Evolutionary conservation across 1,140 invertebrate genomes (phyloP), one percentile per base, ranked within the genome.

Genomic region (Anadara kagoshimensis): DNA sequence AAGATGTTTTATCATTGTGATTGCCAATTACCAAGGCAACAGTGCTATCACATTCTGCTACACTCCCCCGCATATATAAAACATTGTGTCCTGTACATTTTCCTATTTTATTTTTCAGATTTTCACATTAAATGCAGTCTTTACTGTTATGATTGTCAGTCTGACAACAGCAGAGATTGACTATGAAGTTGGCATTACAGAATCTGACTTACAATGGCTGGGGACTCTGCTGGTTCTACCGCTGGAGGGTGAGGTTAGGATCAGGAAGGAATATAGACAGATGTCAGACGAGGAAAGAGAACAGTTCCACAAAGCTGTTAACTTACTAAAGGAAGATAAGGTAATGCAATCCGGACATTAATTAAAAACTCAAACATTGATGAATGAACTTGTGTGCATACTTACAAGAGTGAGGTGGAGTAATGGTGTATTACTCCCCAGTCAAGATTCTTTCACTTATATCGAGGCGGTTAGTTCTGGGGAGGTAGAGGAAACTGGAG

Each of bases 231-330:
- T 75, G 3, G n/a, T n/a, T 18, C 43, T 66, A 1, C 67, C 73
- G 24, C 36, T 53, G 22, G 14, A 69, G 41, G 45, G 29, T 8
- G 67, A 75, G 8, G 8, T 18, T 45, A 47, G 73, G 18, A 45
- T 73, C 3, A 73, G 89, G 29, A 85, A 85, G 51, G 89, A 90
- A 63, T 88, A 88, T 69, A 75, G 89, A 47, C 82, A 75, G 66
- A 56, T 90, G 56, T 83, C 79, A 0, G 80, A 86, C 36, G 73
- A 78, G 18, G 85, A 90, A 64, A 72, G 87, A 49, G 49, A 75
- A 1, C 44, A 75, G 3, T 86, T 86, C 41, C 87, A 89, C 74
- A 47, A 64, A 29, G 88, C 85, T 14, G 47, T 90, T 26, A 86
- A 83, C 45, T 65, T 79, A 18, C 65, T 90, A 7, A 90, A 90